These are phyloP conservation scores for Hylaea fasciaria DNA, from an alignment of 2,888 invertebrate species.

Conservation along the genomic window DNA sequence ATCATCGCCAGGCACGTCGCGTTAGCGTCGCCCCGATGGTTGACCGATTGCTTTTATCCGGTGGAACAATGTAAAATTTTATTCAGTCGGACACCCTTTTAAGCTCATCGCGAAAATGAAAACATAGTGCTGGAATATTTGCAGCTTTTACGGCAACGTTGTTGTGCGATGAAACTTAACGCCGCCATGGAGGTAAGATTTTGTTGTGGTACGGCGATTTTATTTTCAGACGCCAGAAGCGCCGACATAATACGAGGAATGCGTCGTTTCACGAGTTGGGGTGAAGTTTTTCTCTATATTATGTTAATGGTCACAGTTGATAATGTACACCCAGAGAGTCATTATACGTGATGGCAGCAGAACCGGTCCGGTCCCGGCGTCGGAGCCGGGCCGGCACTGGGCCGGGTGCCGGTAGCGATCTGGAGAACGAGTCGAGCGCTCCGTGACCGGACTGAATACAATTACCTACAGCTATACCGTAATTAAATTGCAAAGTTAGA, in stretches of 20 bases:
- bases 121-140: slow-evolving; percentile 22
- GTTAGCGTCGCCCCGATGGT: slow-evolving; percentile 5
- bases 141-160: slow-evolving; percentile 16
- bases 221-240: slow-evolving; percentile 7
- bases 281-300: slow-evolving; percentile 34
- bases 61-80: slow-evolving; percentile 14
- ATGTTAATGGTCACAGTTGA: slow-evolving; percentile 49
- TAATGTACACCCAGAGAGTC: slow-evolving; percentile 53
- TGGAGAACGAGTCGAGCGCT: slow-evolving; percentile 51
- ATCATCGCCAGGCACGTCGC: slow-evolving; percentile 13
- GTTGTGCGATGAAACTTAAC: slow-evolving; percentile 15
- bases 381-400: slow-evolving; percentile 12
- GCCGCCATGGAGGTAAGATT: slow-evolving; percentile 4
- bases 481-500: slow-evolving; percentile 70
- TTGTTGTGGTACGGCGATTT: slow-evolving; percentile 8
- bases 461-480: slow-evolving; percentile 60
- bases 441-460: slow-evolving; percentile 59
- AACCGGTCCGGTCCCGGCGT: slow-evolving; percentile 38
- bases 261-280: slow-evolving; percentile 1
- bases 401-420: slow-evolving; percentile 46
- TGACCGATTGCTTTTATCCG: slow-evolving; percentile 22
- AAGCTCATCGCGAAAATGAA: slow-evolving; percentile 18
- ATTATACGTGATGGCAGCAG: slow-evolving; percentile 46
- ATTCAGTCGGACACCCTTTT: slow-evolving; percentile 13
- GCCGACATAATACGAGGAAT: slow-evolving; percentile 1